Base-by-base conservation (phyloP, 2,113 vertebrate genomes). In the Tychaedon coryphoeus region DNA sequence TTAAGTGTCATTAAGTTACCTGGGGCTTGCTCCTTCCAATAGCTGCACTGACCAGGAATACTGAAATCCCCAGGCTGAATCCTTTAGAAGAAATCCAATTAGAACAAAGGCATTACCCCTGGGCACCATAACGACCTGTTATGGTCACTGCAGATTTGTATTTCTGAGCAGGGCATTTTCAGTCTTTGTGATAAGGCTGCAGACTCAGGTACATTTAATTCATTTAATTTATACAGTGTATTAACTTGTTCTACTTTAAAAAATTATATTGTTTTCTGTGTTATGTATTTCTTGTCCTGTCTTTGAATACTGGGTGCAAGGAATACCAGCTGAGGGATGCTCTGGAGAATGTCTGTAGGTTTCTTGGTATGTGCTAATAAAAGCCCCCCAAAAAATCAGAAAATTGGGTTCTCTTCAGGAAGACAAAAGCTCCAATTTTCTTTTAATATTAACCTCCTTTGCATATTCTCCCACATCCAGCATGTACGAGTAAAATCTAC, bases 111-210 rank as follows among this genome's bases (percentile, higher is more conserved):
- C 9, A 5, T 40, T 25, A 28, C 53, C 53, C 40, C 38, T 0
- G 10, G 57, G 42, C 20, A 5, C 34, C 23, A 12, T 14, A 48
- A 48, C 9, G 24, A 26, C 65, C 38, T 64, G 17, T 14, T 40
- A 3, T 0, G 4, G 28, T 12, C 5, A 0, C 13, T 33, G n/a
- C 45, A 48, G 19, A 38, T 79, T 22, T 20, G 1, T 22, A 5
- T 69, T 72, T 64, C 54, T 81, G 29, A 81, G 38, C 43, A 83
- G 60, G 51, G 26, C 67, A 29, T 15, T 14, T 38, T 19, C 56
- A 65, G 3, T n/a, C 53, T 34, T 53, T 73, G 12, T 67, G n/a
- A 15, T 20, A 12, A 50, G 26, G 20, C 24, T 87, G 43, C 40
- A 79, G 22, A 11, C 25, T 66, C 18, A 10, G 67, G 24, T 47